Evolutionary conservation across 2,888 invertebrate genomes (phyloP).

Genomic region (Dendrolimus houi): DNA sequence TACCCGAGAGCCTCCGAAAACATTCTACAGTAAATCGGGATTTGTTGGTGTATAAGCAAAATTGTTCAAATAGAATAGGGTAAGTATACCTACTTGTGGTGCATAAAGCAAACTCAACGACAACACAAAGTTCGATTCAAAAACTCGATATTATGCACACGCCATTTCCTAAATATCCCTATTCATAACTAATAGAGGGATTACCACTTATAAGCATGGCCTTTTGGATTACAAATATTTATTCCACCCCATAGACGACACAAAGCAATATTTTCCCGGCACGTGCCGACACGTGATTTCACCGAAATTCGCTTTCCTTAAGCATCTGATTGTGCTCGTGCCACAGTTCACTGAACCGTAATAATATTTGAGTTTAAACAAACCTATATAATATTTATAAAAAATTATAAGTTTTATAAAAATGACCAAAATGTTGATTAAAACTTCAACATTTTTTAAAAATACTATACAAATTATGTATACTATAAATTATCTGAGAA

Average conservation of each 20-base stretch:
- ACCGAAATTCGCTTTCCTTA: conserved; percentile 29
- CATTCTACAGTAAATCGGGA: no score
- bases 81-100: not conserved
- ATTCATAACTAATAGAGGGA: conserved; percentile 31
- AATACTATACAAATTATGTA: no score
- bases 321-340: not conserved
- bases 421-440: no score
- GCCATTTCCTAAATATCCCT: conserved; percentile 9
- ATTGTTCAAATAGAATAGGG: no score
- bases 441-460: no score
- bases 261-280: conserved; percentile 36
- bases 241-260: conserved; percentile 39
- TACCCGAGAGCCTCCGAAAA: no score
- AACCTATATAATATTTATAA: no score
- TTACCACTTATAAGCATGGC: conserved; percentile 39
- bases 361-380: not conserved
- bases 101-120: not conserved
- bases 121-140: not conserved
- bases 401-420: no score
- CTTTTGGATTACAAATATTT: conserved; percentile 59
- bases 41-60: no score
- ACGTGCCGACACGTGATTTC: conserved; percentile 54
- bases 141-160: conserved; percentile 1
- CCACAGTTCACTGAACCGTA: not conserved
- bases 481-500: no score